Percentiles rank a stretch among this genome's conserved stretches.
phyloP scores from a whole-genome alignment of 2,888 invertebrate genomes.

The Clepsis dumicolana region DNA sequence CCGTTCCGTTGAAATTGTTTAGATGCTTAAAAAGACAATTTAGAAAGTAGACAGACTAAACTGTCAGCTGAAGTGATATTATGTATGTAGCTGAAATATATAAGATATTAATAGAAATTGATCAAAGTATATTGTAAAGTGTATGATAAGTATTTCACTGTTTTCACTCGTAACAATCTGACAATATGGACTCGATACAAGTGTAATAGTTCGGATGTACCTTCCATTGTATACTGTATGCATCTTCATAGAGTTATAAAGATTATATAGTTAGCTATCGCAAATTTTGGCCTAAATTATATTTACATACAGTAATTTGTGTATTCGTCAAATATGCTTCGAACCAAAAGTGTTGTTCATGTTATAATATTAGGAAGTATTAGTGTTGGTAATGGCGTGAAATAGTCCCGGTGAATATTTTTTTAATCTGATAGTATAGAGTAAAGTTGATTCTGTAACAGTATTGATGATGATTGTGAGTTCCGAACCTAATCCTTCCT shows the following conservation, averaged over 20 bases:
- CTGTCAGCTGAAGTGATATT: slow-evolving; percentile 75
- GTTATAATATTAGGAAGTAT: slow-evolving; percentile 25
- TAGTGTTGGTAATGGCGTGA: slow-evolving; percentile 23
- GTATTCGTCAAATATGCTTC: slow-evolving; percentile 50
- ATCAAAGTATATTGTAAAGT: slow-evolving; percentile 54
- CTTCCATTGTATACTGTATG: slow-evolving; percentile 57
- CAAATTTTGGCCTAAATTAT: slow-evolving; percentile 54
- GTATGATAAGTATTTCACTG: slow-evolving; percentile 55
- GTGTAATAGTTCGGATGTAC: slow-evolving; percentile 55
- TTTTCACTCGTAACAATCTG: slow-evolving; percentile 71
- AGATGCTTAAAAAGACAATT: slow-evolving; percentile 72
- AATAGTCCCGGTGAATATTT: slow-evolving; percentile 35
- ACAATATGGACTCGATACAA: slow-evolving; percentile 68
- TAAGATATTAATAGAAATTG: slow-evolving; percentile 55
- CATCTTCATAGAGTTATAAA: slow-evolving; percentile 39
- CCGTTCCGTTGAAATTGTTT: slow-evolving; percentile 47
- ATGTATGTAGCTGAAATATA: slow-evolving; percentile 68
- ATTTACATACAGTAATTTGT: slow-evolving; percentile 53
- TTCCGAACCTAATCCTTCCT: slow-evolving; percentile 12
- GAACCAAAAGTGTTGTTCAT: slow-evolving; percentile 39
- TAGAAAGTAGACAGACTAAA: slow-evolving; percentile 58
- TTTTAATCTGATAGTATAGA: slow-evolving; percentile 36
- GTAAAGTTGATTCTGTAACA: slow-evolving; percentile 18
- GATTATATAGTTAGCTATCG: slow-evolving; percentile 48
- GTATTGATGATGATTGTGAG: slow-evolving; percentile 18